Conservation (phyloP, 2,113 vertebrate species). For the Colistium nudipinnis region DNA sequence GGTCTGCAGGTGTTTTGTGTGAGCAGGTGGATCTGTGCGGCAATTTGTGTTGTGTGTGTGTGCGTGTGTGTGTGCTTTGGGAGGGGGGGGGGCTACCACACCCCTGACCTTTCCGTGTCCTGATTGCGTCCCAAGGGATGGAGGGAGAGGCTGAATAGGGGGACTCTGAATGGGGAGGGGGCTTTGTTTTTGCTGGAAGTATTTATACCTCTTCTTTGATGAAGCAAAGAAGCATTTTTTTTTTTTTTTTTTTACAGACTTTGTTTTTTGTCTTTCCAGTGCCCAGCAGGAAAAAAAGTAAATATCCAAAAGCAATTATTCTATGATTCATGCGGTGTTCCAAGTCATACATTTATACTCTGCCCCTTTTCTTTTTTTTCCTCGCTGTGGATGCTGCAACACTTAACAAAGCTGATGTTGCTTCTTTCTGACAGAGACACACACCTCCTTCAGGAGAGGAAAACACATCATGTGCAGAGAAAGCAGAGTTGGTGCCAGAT, state of each 20-base stretch:
- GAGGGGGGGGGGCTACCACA: constrained; percentile 52
- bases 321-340: background rate
- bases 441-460: constrained; percentile 16
- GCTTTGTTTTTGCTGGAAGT: constrained; percentile 64
- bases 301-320: too few relatives aligned
- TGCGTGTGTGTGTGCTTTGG: constrained; percentile 48
- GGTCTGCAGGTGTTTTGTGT: constrained; percentile 55
- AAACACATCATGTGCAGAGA: constrained; percentile 8
- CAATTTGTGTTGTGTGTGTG: constrained; percentile 25
- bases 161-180: constrained; percentile 2
- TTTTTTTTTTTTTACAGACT: background rate
- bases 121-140: constrained; percentile 70
- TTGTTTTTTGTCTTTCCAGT: too few relatives aligned
- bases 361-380: background rate
- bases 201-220: constrained; percentile 47
- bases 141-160: constrained; percentile 17
- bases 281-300: background rate
- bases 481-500: constrained; percentile 65
- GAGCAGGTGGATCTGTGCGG: constrained; percentile 36
- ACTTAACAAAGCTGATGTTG: background rate
- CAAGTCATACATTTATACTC: too few relatives aligned
- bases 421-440: background rate
- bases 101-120: constrained; percentile 82
- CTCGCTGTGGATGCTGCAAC: background rate
- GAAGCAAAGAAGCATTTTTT: constrained; percentile 41